Conservation (phyloP, 2,888 invertebrate species). For the Dolichomitus sp. region DNA sequence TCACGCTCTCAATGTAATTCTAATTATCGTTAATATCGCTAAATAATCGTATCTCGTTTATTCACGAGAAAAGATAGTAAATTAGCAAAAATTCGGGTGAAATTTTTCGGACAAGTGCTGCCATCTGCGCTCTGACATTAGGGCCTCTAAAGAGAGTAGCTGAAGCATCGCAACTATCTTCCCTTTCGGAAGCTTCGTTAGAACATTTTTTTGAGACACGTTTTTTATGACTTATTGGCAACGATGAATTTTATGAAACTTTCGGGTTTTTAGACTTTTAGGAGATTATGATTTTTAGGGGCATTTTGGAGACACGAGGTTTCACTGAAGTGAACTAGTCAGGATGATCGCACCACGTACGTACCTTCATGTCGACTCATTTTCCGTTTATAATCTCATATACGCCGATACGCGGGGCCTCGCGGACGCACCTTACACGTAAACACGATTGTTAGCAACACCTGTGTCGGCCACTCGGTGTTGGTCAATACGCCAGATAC, state of each 20-base stretch:
- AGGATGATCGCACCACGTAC: conserved; percentile 85
- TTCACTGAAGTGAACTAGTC: conserved; percentile 55
- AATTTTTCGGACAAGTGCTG: conserved; percentile 79
- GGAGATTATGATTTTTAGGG: neutral
- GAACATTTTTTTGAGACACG: neutral
- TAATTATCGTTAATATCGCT: neutral
- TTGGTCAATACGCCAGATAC: conserved; percentile 87
- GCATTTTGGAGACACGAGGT: conserved; percentile 43
- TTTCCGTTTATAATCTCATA: conserved; percentile 87
- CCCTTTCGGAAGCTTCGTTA: conserved; percentile 55
- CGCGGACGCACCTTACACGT: conserved; percentile 78
- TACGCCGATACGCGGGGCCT: conserved; percentile 82
- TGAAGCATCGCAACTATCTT: conserved; percentile 49
- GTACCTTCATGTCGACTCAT: conserved; percentile 99
- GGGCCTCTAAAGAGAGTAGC: conserved; percentile 56
- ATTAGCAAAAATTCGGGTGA: conserved; percentile 75
- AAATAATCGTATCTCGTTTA: neutral
- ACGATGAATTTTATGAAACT: too few species aligned
- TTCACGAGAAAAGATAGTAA: conserved; percentile 42
- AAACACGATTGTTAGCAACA: conserved; percentile 71
- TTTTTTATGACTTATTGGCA: too few species aligned
- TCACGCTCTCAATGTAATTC: neutral
- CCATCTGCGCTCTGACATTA: conserved; percentile 85
- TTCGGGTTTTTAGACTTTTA: too few species aligned
- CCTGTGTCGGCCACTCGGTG: conserved; percentile 84